Evolutionary conservation across 2,888 invertebrate genomes (phyloP).

Genomic region (Amphipyra berbera): DNA sequence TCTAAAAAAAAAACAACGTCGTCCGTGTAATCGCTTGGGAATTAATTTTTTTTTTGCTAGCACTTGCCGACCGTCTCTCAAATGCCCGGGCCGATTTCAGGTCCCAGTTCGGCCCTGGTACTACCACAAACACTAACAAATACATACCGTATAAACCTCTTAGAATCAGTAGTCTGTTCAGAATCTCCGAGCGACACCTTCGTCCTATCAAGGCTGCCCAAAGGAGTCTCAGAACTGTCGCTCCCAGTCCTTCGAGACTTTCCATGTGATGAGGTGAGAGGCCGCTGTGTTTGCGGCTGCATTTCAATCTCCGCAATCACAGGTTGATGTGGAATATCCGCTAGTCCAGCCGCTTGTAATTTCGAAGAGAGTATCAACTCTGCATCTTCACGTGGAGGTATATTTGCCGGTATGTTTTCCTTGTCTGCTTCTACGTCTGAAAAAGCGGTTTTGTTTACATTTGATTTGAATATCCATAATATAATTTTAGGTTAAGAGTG

Average conservation of each 20-base stretch:
- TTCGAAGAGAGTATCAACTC: constrained; percentile 66
- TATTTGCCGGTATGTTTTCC: constrained; percentile 73
- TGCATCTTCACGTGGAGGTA: constrained; percentile 47
- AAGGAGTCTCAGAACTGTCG: constrained; percentile 73
- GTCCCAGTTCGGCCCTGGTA: no score
- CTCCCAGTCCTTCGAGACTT: constrained; percentile 56
- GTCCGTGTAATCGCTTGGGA: no score
- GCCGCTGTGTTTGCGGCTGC: constrained; percentile 26
- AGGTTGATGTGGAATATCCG: constrained; percentile 61
- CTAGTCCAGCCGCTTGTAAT: constrained; percentile 74
- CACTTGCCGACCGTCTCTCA: no score
- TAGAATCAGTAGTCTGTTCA: constrained; percentile 76
- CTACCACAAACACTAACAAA: neutral
- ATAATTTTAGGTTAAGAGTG: no score
- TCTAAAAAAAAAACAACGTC: no score
- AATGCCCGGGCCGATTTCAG: no score
- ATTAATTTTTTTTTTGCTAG: no score
- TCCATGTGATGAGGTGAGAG: constrained; percentile 20
- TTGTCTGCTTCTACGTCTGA: constrained; percentile 66
- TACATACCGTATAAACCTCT: constrained; percentile 75
- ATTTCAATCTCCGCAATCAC: constrained; percentile 15
- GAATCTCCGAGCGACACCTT: constrained; percentile 84
- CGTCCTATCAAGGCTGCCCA: constrained; percentile 83
- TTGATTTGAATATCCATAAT: no score
- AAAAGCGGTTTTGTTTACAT: neutral